Evolutionary conservation across 2,797 vertebrate genomes (phyloP), one percentile per base, ranked within the genome.

Genomic region (Glyptemys insculpta): DNA sequence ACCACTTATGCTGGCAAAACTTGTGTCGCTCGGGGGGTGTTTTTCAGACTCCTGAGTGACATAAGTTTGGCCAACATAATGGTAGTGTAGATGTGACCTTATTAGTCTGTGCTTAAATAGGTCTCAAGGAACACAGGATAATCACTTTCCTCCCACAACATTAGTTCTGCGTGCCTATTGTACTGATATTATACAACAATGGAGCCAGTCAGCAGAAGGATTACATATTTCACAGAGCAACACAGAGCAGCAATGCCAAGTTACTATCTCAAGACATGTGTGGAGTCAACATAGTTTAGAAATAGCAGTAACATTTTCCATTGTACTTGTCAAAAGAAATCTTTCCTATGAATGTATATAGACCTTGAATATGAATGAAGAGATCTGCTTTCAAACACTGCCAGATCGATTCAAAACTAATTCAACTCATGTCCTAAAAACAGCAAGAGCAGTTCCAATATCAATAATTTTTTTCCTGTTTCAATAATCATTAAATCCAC

Each of bases 251-350:
- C 78, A 29, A 54, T 6, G 93, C 94, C 90, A 94, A 95, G 81
- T 95, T 94, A 96, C 72, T 96, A 95, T 93, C 87, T 96, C 81
- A 94, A 94, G 96, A 83, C 95, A 94, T 92, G 93, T 94, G 95
- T 86, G 81, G 62, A 95, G 78, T 41, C 92, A 80, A 96, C 89
- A 65, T 18, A 74, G 91, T 94, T 96, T 97, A 84, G 93, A 96
- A 95, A 92, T 79, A 94, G 41, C 57, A 78, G 82, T 91, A 95
- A 95, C 96, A 90, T 94, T 96, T 97, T 97, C 97, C 97, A 93
- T 53, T 91, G 84, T 85, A 87, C 95, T 93, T 87, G 50, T 93
- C 95, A 96, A 90, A 95, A 78, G 94, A 92, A 83, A 41, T 68
- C 37, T 21, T 79, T 92, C 85, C 81, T 95, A 31, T 65, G 89